Base-by-base conservation (phyloP, 2,113 vertebrate species). In the Corydoras maculifer region DNA sequence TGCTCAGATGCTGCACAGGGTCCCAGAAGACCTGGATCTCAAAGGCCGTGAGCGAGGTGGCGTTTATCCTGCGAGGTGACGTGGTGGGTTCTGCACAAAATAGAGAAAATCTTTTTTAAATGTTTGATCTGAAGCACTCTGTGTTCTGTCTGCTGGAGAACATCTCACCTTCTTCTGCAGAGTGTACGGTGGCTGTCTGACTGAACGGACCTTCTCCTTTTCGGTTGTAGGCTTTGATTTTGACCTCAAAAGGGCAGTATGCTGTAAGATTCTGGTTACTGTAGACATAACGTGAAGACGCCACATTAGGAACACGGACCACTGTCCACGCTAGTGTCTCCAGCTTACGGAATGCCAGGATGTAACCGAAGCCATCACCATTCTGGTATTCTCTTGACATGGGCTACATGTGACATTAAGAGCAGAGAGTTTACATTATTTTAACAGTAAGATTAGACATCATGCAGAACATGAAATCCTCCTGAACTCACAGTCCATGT, bases 11-110 rank as follows among this genome's bases (percentile, higher is more conserved):
- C 75, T 90, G 91, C 55, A 97, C 88, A 0, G 94, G 86, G 11
- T 95, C 93, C 96, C 96, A 99, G 15, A 88, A 94, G 69, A 99
- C 92, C 3, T 91, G 92, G 85, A 98, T 92, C 74, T 98, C 95
- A 0, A 94, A 94, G 65, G 97, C 92, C 0, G 91, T 90, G 15
- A 94, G 78, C 0, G 89, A 90, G 2, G 91, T 92, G 77, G 94
- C 92, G 2, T 84, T 92, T 63, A 97, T 88, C 75, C 83, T 89
- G 15, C 88, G 82, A 0, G 96, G 96, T 70, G 92, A 89, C 61
- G 85, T 87, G 10, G 85, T 94, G 0, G 97, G 97, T 80, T 95
- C 97, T 99, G 84, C 32, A 65, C 66, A 84, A 58, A 31, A 68
- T 1, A 65, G 8, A 68, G 14, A 43, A 43, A 43, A 4, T 43